Evolutionary conservation across 2,797 vertebrate species (phyloP), one percentile per base, ranked within the genome.

Genomic region (Takifugu ocellatus): DNA sequence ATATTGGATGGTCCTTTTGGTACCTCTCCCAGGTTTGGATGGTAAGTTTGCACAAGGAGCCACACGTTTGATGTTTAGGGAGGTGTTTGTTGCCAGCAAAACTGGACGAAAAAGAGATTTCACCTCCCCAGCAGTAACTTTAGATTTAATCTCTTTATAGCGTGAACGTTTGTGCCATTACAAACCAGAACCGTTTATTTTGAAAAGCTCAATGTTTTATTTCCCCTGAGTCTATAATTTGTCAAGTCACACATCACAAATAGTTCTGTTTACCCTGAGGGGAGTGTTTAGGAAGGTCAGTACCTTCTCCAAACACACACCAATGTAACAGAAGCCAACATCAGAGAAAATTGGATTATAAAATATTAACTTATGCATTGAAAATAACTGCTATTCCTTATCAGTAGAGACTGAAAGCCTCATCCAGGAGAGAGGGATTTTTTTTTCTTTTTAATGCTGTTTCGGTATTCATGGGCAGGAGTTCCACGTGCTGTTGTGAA

Each of bases 401-500:
- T 60, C 49, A n/a, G 39, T 27, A 25, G 21, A 24, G n/a, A 26
- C 42, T 52, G 15, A 47, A 53, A 27, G 11, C 14, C 9, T 0
- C 36, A 27, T n/a, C 6, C 36, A 49, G 31, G 17, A 49, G 29
- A 49, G 29, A 0, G 10, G 29, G 4, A 21, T n/a, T 21, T 31
- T 42, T 31, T 2, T 14, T 39, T 33, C 10, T 33, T 33, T 33
- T 33, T 54, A 15, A n/a, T 33, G 12, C 51, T 52, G 3, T 26
- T 5, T 25, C 16, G 31, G 43, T 52, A 27, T 51, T 51, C 12
- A 42, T 17, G 31, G 3, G 15, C 25, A 53, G 15, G 6, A 16
- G n/a, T 52, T 55, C 45, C 56, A 49, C 56, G 26, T 36, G 3
- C 16, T 57, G 52, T 26, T 56, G 49, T 68, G 60, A 70, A 69